Evolutionary conservation across 2,888 invertebrate genomes (phyloP).

Genomic region (Microchrysa polita): DNA sequence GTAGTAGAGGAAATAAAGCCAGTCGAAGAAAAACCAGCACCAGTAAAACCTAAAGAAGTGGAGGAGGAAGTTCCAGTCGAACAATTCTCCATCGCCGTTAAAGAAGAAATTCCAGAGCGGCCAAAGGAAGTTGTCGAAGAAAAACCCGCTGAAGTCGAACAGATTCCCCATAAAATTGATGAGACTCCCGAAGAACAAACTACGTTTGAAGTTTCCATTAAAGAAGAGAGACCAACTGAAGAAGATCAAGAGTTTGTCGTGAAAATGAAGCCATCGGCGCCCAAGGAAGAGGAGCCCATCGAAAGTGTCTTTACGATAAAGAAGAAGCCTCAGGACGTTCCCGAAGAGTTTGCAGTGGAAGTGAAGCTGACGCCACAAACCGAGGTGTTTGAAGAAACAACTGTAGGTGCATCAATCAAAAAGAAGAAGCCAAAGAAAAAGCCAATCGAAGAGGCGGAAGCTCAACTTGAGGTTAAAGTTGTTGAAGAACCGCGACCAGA

Average conservation of each 20-base stretch:
- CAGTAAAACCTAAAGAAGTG: too few species aligned
- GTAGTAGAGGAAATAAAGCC: background rate
- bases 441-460: slow-evolving; percentile 56
- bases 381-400: slow-evolving; percentile 55
- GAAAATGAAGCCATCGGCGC: slow-evolving; percentile 55
- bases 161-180: slow-evolving; percentile 56
- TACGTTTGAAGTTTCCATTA: slow-evolving; percentile 34
- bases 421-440: slow-evolving; percentile 56
- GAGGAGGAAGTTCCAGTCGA: slow-evolving; percentile 27
- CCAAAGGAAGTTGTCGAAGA: slow-evolving; percentile 56
- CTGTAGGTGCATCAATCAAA: slow-evolving; percentile 55
- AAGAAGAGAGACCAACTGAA: slow-evolving; percentile 60
- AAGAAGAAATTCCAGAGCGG: slow-evolving; percentile 51
- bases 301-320: slow-evolving; percentile 5
- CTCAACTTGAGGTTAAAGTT: slow-evolving; percentile 57
- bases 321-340: slow-evolving; percentile 50
- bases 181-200: slow-evolving; percentile 3
- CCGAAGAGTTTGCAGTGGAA: slow-evolving; percentile 24
- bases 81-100: slow-evolving; percentile 51
- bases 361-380: slow-evolving; percentile 44
- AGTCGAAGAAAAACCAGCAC: too few species aligned
- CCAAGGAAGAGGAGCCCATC: slow-evolving; percentile 51
- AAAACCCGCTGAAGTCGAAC: slow-evolving; percentile 57
- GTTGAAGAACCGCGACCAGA: slow-evolving; percentile 51
- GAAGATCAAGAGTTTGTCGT: slow-evolving; percentile 53